These are phyloP conservation scores for Eumacrocentrus americanus DNA, from an alignment of 2,888 invertebrate genomes.

Conservation along the genomic window DNA sequence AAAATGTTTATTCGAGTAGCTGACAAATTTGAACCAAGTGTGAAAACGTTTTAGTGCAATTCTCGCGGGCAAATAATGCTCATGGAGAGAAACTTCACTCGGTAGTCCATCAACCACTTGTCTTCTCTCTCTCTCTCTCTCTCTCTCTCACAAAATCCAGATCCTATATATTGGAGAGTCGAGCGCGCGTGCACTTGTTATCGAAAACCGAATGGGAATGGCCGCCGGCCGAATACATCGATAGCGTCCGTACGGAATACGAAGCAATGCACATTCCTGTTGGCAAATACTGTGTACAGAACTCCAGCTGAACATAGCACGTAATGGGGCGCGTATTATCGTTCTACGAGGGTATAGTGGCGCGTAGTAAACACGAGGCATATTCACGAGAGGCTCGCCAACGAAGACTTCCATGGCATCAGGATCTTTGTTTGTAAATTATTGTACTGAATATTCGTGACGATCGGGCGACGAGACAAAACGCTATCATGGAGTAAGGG, in stretches of 20 bases:
- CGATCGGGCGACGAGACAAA: neutral
- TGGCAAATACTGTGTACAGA: neutral
- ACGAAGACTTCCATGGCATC: neutral
- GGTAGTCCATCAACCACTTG: no score
- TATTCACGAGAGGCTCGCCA: neutral
- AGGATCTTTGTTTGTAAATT: slow-evolving; percentile 3
- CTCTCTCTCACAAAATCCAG: no score
- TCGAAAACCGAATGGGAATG: slow-evolving; percentile 9
- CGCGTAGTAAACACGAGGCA: slow-evolving; percentile 1
- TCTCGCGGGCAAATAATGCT: no score
- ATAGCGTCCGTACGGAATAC: slow-evolving; percentile 9
- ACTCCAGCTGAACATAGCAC: neutral
- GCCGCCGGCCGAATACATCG: slow-evolving; percentile 6
- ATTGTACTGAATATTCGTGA: slow-evolving; percentile 2
- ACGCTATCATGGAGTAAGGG: neutral
- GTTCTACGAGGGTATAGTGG: neutral
- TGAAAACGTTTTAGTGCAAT: neutral
- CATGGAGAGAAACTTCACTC: no score
- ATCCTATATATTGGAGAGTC: no score
- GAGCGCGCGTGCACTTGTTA: neutral
- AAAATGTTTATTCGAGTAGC: neutral
- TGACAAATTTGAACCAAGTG: slow-evolving; percentile 9
- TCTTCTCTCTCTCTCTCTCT: no score
- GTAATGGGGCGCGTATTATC: slow-evolving; percentile 1
- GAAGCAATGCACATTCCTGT: neutral